Conservation (phyloP, 2,113 vertebrate genomes). For the Phaethornis superciliosus region DNA sequence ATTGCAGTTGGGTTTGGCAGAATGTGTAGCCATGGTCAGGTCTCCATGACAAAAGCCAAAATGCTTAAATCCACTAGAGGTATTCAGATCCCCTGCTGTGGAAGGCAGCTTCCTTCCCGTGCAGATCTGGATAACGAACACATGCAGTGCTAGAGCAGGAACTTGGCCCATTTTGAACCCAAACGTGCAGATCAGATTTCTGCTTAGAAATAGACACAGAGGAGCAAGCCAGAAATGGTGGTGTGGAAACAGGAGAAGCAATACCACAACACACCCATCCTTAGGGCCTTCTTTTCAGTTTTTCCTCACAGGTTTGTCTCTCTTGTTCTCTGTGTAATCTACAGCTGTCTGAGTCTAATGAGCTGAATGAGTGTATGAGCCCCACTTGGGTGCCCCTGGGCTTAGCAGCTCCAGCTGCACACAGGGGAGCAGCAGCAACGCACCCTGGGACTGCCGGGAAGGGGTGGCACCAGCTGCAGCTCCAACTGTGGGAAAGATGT, state of each 20-base stretch:
- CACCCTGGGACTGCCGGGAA: neutral
- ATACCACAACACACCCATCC: neutral
- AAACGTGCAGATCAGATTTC: constrained; percentile 29
- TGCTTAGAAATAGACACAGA: neutral
- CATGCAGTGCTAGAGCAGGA: neutral
- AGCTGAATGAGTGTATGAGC: constrained; percentile 2
- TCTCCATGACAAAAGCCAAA: neutral
- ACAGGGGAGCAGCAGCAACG: neutral
- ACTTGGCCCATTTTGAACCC: constrained; percentile 4
- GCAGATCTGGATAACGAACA: neutral
- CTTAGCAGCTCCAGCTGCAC: constrained; percentile 34
- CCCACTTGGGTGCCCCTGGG: neutral
- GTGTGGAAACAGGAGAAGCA: constrained; percentile 14
- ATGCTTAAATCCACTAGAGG: neutral
- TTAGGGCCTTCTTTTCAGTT: neutral
- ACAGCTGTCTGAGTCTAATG: constrained; percentile 41
- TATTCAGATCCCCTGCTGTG: neutral
- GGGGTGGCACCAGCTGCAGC: constrained; percentile 31
- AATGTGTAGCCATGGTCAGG: neutral
- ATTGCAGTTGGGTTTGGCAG: neutral
- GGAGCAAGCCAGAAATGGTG: neutral
- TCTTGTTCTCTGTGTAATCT: neutral
- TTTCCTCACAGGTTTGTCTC: neutral
- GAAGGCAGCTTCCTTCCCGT: constrained; percentile 25
- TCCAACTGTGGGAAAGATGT: neutral